Base-by-base conservation (phyloP, 2,797 vertebrate species). In the Catamblyrhynchus diadema region DNA sequence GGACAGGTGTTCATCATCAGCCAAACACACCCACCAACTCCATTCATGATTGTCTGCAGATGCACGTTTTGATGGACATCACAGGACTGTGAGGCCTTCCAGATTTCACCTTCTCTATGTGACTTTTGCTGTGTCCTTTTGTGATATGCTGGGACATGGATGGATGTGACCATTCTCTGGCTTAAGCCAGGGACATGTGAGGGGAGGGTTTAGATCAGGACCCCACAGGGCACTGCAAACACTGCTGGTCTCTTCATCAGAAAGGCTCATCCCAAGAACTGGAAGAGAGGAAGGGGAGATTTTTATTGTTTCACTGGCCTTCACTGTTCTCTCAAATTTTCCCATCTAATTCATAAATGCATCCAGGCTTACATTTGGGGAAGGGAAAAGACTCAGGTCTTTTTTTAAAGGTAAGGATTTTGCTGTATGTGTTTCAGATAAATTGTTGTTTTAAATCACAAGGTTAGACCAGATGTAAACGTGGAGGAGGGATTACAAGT, bases 11-110 rank as follows among this genome's bases (percentile, higher is more conserved):
- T 33, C 3, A 2, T 28, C 54, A 70, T 27, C 70, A 79, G 23
- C 7, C 1, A 1, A 65, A 72, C 32, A 56, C 41, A 39, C 0
- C 2, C 44, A 79, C n/a, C 1, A 6, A 20, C 18, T 60, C 47
- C 66, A 45, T 60, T n/a, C 45, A 17, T 0, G 1, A 44, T 20
- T 62, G 22, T 25, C 44, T 30, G 30, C 51, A 92, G 67, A 82
- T 21, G 21, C 54, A 84, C 1, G 1, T 17, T 81, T 48, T 71
- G 66, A 48, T 60, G 81, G n/a, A 28, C n/a, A 45, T 44, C 12
- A 30, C 0, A 1, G n/a, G 51, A 59, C 51, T 27, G 12, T 0
- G 1, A 66, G 14, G 24, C 45, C 25, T 51, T 45, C 19, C 47
- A 62, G 33, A 20, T 41, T 48, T 72, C 24, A 28, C 10, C 35